Evolutionary conservation across 2,113 vertebrate species (phyloP).

Genomic region (Protobothrops flavoviridis): DNA sequence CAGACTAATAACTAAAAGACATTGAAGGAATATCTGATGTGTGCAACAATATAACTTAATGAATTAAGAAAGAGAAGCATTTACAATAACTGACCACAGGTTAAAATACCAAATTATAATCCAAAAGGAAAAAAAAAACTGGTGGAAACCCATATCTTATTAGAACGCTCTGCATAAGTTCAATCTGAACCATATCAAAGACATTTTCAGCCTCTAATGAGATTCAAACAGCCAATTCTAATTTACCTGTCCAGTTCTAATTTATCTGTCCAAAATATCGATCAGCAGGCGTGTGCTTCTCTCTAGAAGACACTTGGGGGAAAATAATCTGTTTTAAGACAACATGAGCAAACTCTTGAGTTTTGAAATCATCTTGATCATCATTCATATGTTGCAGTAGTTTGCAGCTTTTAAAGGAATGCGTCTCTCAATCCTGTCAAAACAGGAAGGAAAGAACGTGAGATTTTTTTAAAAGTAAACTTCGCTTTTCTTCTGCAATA

Average conservation of each 20-base stretch:
- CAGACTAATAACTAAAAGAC: background rate
- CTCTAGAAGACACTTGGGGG: slow-evolving; percentile 45
- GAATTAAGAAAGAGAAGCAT: background rate
- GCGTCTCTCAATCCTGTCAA: slow-evolving; percentile 66
- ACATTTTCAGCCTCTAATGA: background rate
- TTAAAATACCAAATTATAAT: background rate
- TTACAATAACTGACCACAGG: background rate
- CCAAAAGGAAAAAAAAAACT: background rate
- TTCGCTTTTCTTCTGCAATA: slow-evolving; percentile 62
- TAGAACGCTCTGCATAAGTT: background rate
- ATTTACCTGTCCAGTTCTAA: background rate
- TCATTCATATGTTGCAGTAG: slow-evolving; percentile 67
- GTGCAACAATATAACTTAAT: background rate
- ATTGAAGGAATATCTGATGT: background rate
- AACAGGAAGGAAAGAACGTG: slow-evolving; percentile 54
- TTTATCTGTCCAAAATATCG: background rate
- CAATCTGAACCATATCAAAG: background rate
- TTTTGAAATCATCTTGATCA: slow-evolving; percentile 67
- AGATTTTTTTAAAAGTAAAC: slow-evolving; percentile 60
- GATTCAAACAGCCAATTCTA: background rate
- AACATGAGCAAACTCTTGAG: slow-evolving; percentile 58
- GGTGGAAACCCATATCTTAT: background rate
- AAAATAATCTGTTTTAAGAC: slow-evolving; percentile 49
- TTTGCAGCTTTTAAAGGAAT: slow-evolving; percentile 62
- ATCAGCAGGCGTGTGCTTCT: slow-evolving; percentile 51